Conservation (phyloP, 2,113 vertebrate genomes). For the Heterocephalus glaber region DNA sequence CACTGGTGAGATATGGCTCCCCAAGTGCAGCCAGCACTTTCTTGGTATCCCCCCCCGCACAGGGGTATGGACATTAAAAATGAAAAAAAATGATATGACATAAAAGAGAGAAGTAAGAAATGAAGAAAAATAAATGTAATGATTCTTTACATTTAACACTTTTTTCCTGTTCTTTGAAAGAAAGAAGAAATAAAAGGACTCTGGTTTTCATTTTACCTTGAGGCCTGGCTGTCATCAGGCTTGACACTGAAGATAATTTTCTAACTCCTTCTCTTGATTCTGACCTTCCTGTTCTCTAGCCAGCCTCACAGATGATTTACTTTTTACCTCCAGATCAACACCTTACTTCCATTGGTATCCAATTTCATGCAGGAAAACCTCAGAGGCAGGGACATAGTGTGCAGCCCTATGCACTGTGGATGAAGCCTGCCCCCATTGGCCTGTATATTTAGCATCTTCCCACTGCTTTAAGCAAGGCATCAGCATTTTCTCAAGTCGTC, state of each 20-base stretch:
- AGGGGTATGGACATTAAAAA: background rate
- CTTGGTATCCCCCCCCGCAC: no score
- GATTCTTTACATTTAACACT: background rate
- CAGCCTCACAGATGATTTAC: accelerated
- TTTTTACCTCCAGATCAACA: background rate
- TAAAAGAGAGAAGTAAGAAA: background rate
- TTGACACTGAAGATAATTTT: background rate
- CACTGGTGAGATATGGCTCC: background rate
- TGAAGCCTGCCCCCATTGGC: accelerated
- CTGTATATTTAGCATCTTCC: accelerated
- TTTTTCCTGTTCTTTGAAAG: background rate
- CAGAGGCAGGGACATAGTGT: background rate
- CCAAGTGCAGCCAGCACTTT: no score
- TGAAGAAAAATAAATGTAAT: background rate
- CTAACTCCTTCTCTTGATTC: background rate
- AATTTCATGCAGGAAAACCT: background rate
- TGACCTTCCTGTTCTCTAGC: background rate
- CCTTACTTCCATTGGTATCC: background rate
- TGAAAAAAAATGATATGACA: background rate
- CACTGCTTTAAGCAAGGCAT: no score
- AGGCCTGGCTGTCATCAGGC: background rate
- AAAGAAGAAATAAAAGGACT: background rate
- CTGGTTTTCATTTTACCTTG: background rate
- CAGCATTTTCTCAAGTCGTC: background rate
- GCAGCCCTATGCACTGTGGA: accelerated